These are phyloP conservation scores for Aselliscus stoliczkanus DNA, from an alignment of 2,797 vertebrate genomes.

Conservation along the genomic window DNA sequence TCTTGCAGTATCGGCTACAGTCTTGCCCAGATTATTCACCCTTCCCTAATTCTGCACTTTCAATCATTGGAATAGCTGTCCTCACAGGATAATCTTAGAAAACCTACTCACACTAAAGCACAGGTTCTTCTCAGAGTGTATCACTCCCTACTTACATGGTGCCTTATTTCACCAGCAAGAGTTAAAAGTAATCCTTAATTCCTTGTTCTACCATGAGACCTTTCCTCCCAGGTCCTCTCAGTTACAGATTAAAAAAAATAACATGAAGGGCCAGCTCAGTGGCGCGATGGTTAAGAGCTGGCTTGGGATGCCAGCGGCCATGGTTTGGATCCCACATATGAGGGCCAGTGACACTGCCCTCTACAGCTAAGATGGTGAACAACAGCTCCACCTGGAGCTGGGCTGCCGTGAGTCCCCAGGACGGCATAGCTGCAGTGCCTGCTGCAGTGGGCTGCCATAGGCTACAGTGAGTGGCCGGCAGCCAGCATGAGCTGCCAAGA, in stretches of 20 bases:
- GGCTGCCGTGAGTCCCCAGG: no score
- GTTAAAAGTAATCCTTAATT: not conserved
- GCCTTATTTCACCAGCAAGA: not conserved
- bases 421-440: no score
- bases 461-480: no score
- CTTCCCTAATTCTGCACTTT: not conserved
- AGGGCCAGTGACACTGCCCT: no score
- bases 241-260: not conserved
- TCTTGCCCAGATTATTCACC: not conserved
- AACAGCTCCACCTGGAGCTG: no score
- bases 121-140: not conserved
- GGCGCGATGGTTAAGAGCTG: no score
- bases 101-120: not conserved
- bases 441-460: no score
- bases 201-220: not conserved
- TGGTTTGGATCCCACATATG: no score
- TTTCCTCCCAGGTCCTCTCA: not conserved
- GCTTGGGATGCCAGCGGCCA: no score
- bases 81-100: not conserved
- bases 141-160: fast-evolving
- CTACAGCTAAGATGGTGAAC: no score
- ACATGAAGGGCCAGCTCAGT: no score
- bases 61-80: not conserved
- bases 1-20: not conserved
- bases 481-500: no score